phyloP scores from a whole-genome alignment of 2,888 invertebrate species.

The Drosophila subquinaria region DNA sequence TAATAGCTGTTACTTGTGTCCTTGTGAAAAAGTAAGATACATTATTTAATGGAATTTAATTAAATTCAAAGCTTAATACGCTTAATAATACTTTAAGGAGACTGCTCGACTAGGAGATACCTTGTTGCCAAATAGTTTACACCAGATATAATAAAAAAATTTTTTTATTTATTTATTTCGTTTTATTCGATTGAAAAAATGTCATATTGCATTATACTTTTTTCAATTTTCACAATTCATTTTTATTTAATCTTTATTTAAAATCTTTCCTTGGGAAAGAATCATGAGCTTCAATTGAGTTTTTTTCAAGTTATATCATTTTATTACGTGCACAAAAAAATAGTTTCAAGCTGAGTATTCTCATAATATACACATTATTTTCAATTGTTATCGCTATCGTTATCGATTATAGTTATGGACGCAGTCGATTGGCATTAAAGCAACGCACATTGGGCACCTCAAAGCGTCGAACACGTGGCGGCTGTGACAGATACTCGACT shows the following conservation, averaged over 20 bases:
- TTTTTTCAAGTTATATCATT: conserved; percentile 2
- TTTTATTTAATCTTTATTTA: no score
- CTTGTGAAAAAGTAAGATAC: no score
- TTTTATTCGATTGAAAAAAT: no score
- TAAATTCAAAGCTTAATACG: no score
- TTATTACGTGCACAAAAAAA: conserved; percentile 60
- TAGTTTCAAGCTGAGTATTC: not conserved
- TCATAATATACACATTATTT: not conserved
- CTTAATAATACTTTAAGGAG: not conserved
- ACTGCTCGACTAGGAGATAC: not conserved
- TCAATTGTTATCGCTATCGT: conserved; percentile 8
- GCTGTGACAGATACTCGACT: conserved; percentile 65
- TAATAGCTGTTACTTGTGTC: no score
- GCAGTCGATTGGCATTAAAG: conserved; percentile 37
- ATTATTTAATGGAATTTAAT: no score
- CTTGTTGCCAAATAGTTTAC: no score
- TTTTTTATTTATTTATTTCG: no score
- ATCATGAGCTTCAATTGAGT: not conserved
- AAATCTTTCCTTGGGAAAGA: no score
- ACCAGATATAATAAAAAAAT: no score
- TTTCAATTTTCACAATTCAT: no score
- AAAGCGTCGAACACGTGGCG: conserved; percentile 66
- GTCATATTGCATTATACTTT: no score
- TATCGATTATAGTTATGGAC: conserved; percentile 14
- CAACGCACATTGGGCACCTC: conserved; percentile 60